Conservation (phyloP, 2,797 vertebrate genomes). For the Micrastur ruficollis region DNA sequence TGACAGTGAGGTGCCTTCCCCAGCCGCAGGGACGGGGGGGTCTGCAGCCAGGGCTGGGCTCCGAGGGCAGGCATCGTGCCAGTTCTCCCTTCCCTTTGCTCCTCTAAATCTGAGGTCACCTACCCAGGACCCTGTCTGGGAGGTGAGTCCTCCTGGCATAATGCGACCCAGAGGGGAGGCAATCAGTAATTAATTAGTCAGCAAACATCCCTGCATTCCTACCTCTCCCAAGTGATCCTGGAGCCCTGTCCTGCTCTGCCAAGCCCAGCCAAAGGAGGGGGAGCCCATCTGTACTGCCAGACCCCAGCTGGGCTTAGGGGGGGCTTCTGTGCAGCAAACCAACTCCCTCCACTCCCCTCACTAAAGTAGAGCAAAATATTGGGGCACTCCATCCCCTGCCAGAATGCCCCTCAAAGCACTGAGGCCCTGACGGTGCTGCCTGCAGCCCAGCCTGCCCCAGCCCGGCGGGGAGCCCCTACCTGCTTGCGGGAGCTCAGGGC, state of each 20-base stretch:
- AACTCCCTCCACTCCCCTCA: not conserved
- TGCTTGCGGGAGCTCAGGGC: conserved; percentile 83
- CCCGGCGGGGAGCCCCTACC: conserved; percentile 49
- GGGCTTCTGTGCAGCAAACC: not conserved
- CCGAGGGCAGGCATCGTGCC: not conserved
- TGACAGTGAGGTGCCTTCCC: rapidly evolving
- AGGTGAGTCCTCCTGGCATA: rapidly evolving
- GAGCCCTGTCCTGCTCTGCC: not conserved
- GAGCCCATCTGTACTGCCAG: not conserved
- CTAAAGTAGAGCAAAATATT: not conserved
- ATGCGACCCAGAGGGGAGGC: not conserved
- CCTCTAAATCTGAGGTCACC: not conserved
- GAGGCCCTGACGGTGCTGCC: not conserved
- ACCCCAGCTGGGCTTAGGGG: not conserved
- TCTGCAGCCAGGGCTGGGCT: not conserved
- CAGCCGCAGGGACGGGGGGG: rapidly evolving
- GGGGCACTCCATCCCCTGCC: not conserved
- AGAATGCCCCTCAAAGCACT: not conserved
- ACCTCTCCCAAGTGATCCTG: not conserved
- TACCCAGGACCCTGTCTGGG: not conserved
- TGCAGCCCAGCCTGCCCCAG: not conserved
- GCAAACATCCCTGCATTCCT: not conserved
- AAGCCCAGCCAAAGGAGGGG: not conserved
- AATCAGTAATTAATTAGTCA: not conserved
- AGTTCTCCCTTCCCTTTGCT: not conserved